Percentiles rank a stretch among this genome's conserved stretches.
Conservation (phyloP, 2,113 vertebrate genomes). For the Smithornis capensis region DNA sequence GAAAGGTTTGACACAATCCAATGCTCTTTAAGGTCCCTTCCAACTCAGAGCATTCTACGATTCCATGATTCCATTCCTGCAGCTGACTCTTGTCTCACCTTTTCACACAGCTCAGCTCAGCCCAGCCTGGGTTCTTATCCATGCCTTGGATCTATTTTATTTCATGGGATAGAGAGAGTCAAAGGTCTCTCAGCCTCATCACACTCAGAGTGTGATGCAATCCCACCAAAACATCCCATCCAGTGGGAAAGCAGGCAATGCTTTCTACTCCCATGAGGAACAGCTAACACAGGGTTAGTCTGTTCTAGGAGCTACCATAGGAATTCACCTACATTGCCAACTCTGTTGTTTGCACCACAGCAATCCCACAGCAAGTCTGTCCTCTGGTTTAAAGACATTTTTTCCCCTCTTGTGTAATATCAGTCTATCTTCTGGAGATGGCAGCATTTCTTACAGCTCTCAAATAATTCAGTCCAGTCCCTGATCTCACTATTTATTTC, state of each 20-base stretch:
- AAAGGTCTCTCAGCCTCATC: neutral
- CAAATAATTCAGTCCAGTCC: neutral
- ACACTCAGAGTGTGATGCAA: neutral
- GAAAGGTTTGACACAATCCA: neutral
- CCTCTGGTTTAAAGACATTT: neutral
- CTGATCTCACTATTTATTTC: neutral
- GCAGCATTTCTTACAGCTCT: slow-evolving; percentile 37
- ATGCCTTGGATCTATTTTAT: neutral
- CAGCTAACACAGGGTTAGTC: neutral
- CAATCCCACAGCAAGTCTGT: neutral
- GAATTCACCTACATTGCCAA: neutral
- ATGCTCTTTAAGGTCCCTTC: neutral
- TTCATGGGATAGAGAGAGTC: neutral
- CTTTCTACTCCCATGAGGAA: accelerated
- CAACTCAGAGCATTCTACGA: neutral
- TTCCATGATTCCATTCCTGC: neutral
- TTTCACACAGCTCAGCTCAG: neutral
- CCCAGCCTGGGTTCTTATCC: neutral
- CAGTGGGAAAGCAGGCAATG: neutral
- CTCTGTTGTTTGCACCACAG: neutral
- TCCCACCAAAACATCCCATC: neutral
- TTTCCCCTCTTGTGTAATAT: neutral
- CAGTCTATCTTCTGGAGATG: neutral
- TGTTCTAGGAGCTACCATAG: neutral
- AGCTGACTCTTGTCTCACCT: neutral